These are phyloP conservation scores for Drosophila rubida DNA, from an alignment of 2,888 invertebrate species.

Conservation along the genomic window DNA sequence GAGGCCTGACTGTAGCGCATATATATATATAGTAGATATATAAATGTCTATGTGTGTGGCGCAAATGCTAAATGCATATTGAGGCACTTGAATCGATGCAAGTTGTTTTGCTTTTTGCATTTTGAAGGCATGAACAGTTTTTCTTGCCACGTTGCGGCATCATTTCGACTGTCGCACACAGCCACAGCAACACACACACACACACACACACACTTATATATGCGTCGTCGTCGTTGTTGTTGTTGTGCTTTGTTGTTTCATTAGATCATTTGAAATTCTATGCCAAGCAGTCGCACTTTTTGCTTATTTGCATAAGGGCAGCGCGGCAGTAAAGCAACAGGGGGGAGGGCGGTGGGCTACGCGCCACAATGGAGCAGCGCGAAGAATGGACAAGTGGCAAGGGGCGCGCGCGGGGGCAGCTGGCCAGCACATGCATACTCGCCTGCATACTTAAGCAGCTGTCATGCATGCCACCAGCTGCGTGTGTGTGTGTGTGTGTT, in stretches of 20 bases:
- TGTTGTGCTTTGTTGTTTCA: conserved; percentile 52
- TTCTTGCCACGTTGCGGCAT: background rate
- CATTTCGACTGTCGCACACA: conserved; percentile 3
- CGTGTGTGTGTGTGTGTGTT: conserved; percentile 27
- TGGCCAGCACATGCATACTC: conserved; percentile 31
- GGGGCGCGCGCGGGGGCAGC: background rate
- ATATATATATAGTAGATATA: background rate
- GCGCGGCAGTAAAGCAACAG: background rate
- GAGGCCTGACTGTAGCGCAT: too few relatives aligned
- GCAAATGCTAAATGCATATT: background rate
- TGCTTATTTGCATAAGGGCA: conserved; percentile 59
- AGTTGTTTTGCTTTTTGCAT: background rate
- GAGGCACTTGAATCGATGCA: conserved; percentile 1
- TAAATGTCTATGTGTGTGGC: too few relatives aligned
- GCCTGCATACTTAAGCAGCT: conserved; percentile 59
- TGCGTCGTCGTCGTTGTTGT: conserved; percentile 8
- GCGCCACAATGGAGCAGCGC: background rate
- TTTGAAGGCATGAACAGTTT: conserved; percentile 5
- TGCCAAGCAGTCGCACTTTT: conserved; percentile 66
- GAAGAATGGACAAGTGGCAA: background rate
- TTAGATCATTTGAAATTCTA: conserved; percentile 76
- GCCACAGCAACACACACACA: background rate
- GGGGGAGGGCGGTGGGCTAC: background rate
- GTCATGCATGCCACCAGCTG: conserved; percentile 15
- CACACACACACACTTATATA: background rate